These are phyloP conservation scores for Sipunculus nudus DNA, from an alignment of 2,888 invertebrate species.

Conservation along the genomic window DNA sequence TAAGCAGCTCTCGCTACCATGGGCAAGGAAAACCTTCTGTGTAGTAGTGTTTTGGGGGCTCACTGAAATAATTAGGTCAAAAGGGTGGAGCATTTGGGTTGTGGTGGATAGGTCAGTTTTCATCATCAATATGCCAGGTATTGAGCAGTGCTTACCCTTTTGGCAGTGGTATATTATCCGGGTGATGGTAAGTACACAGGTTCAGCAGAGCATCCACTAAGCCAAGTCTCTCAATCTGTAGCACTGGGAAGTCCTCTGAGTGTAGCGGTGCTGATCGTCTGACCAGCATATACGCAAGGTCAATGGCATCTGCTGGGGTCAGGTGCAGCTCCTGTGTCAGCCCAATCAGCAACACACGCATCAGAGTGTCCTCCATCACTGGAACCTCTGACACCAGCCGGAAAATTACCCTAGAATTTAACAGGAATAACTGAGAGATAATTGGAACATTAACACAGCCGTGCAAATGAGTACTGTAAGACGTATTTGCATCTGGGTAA, in stretches of 20 bases:
- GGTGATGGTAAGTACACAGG: conserved; percentile 89
- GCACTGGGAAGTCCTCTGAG: conserved; percentile 68
- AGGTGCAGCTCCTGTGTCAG: conserved; percentile 76
- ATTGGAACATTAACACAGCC: too few relatives aligned
- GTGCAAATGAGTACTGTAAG: too few relatives aligned
- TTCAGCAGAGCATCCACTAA: conserved; percentile 90
- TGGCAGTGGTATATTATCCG: conserved; percentile 90
- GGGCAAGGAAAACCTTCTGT: too few relatives aligned
- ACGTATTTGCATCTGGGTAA: too few relatives aligned
- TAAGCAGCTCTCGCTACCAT: too few relatives aligned
- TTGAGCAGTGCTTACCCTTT: conserved; percentile 73
- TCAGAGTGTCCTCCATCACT: conserved; percentile 82
- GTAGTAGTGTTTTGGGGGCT: too few relatives aligned
- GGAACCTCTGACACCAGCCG: conserved; percentile 89
- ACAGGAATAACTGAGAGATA: not conserved
- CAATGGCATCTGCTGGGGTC: conserved; percentile 83
- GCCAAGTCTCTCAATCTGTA: conserved; percentile 70
- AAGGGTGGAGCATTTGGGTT: too few relatives aligned
- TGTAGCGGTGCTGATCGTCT: conserved; percentile 84
- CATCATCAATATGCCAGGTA: too few relatives aligned
- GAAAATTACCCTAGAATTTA: conserved; percentile 64
- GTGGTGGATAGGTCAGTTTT: too few relatives aligned
- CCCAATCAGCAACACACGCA: conserved; percentile 85
- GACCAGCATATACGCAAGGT: conserved; percentile 85
- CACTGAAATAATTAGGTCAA: too few relatives aligned